Evolutionary conservation across 2,113 vertebrate genomes (phyloP), one percentile per base, ranked within the genome.

Genomic region (Aspidoscelis tigris): DNA sequence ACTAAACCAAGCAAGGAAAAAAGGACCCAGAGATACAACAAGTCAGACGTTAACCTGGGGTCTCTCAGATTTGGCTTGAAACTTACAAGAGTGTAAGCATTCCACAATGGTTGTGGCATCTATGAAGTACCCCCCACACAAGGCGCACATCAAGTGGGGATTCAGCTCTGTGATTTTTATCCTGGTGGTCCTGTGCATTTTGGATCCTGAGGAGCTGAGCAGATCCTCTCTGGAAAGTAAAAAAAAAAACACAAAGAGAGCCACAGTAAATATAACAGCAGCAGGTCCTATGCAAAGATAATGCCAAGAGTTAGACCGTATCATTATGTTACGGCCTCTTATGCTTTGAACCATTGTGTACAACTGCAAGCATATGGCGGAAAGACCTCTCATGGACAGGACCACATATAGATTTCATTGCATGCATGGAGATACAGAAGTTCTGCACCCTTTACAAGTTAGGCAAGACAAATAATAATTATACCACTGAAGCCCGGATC

Each of bases 41-140:
- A 21, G 50, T n/a, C 53, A 41, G 21, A 26, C 22, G 2, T 53
- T 16, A 84, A 79, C 5, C 26, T 14, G 44, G 43, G n/a, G 33
- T 2, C 18, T 65, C 58, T n/a, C n/a, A 66, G 20, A 24, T 39
- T 33, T 41, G 43, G n/a, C 65, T 73, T 83, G 12, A 61, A 33
- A 95, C 98, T 97, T 95, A 99, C 98, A 99, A 87, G 98, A 98
- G 95, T 99, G 98, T 94, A 99, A 95, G 50, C 98, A 99, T 95
- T 99, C 98, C 88, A 98, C 97, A 41, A 99, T 98, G 92, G 98
- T 98, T 2, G 98, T 97, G 55, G 98, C 98, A 41, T 99, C 98
- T 1, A 99, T 97, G 94, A 99, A 97, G 94, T 99, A 99, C 1
- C 98, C 98, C 12, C 97, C 97, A 14, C 98, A 99, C 77, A 99